A percentile compares a stretch with the other conserved stretches of the same genome.
These are phyloP conservation scores for Semnopithecus entellus DNA, from an alignment of 2,113 vertebrate genomes.

Conservation along the genomic window DNA sequence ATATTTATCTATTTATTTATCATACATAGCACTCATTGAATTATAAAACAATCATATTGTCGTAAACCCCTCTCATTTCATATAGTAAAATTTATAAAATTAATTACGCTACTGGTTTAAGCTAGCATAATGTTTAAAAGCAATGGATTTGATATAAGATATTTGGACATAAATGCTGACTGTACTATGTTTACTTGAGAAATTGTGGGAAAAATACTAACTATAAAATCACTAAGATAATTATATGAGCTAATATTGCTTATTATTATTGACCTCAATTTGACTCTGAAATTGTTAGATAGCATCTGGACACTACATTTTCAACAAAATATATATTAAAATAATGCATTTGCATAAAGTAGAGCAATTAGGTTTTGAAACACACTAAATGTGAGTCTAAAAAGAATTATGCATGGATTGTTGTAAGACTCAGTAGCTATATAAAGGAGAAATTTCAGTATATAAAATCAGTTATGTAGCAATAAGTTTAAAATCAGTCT, in stretches of 20 bases:
- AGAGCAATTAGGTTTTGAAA: not conserved
- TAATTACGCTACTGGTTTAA: not conserved
- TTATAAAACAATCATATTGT: not conserved
- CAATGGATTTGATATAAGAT: not conserved
- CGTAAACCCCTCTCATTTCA: not conserved
- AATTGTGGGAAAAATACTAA: not conserved
- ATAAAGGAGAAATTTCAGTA: not conserved
- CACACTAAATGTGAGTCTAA: not conserved
- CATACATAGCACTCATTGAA: not conserved
- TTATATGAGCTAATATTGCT: not conserved
- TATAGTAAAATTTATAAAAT: not conserved
- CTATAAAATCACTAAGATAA: not conserved
- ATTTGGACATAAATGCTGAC: not conserved
- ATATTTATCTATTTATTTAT: not conserved
- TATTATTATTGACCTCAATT: not conserved
- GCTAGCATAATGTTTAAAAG: not conserved
- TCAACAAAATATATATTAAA: not conserved
- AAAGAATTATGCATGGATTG: not conserved
- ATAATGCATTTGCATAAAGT: not conserved
- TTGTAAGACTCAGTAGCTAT: not conserved
- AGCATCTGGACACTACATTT: not conserved
- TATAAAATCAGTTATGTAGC: not conserved
- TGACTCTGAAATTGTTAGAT: not conserved
- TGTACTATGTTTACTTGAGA: not conserved
- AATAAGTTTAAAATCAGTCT: not conserved